phyloP scores from a whole-genome alignment of 2,113 vertebrate species.

The Ornithorhynchus anatinus region DNA sequence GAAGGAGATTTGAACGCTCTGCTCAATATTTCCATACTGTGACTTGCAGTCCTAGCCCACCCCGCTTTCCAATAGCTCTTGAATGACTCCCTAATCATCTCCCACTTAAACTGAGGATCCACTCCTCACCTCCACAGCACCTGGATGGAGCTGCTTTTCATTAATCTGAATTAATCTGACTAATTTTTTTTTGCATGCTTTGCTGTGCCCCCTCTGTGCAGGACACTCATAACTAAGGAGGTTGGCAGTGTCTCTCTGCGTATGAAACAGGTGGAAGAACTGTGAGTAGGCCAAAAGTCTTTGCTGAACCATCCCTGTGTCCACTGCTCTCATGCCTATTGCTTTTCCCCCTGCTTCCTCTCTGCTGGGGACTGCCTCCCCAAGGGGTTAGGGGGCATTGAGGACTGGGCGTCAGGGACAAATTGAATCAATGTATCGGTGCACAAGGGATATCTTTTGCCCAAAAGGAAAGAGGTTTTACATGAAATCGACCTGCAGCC shows the following conservation, averaged over 20 bases:
- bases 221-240: conserved; percentile 94
- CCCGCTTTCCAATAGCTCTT: conserved; percentile 50
- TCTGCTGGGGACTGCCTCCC: not conserved
- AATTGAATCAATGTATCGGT: no score
- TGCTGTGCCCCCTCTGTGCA: conserved; percentile 84
- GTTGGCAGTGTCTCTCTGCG: conserved; percentile 98
- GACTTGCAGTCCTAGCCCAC: conserved; percentile 35
- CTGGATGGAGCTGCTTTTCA: conserved; percentile 55
- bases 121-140: conserved; percentile 29
- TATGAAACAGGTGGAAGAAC: conserved; percentile 99
- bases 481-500: not conserved
- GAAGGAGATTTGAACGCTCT: conserved; percentile 45
- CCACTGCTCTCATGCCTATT: conserved; percentile 43
- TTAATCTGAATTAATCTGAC: conserved; percentile 71
- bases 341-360: conserved; percentile 9
- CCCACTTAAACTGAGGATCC: conserved; percentile 42
- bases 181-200: conserved; percentile 80
- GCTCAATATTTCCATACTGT: conserved; percentile 30
- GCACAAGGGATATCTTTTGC: not conserved
- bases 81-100: conserved; percentile 37
- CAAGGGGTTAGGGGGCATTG: not conserved
- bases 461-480: not conserved
- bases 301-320: conserved; percentile 54
- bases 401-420: not conserved
- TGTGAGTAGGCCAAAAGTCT: conserved; percentile 90